Evolutionary conservation across 2,113 vertebrate species (phyloP).

Genomic region (Ranitomeya variabilis): DNA sequence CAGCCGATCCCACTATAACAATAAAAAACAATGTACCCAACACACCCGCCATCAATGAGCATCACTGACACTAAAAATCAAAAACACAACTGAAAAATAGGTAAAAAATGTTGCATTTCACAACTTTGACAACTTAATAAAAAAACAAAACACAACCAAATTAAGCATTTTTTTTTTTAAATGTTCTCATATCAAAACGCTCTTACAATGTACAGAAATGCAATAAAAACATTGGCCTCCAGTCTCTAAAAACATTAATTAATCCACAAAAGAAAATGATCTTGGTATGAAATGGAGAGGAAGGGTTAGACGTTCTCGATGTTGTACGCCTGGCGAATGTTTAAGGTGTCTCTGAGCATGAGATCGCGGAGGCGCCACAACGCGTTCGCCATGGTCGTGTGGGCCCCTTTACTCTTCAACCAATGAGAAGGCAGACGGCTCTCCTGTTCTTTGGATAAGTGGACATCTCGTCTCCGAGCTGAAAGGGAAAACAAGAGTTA

Average conservation of each 20-base stretch:
- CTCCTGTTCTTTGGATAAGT: constrained; percentile 95
- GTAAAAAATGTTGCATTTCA: constrained; percentile 80
- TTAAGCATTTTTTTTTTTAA: constrained; percentile 80
- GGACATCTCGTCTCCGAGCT: constrained; percentile 91
- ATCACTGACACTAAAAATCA: constrained; percentile 70
- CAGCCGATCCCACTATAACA: constrained; percentile 1
- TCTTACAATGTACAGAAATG: constrained; percentile 82
- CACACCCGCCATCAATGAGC: not conserved
- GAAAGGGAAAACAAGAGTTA: constrained; percentile 52
- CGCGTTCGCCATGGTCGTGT: constrained; percentile 96
- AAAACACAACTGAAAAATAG: constrained; percentile 75
- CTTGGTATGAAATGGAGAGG: constrained; percentile 66
- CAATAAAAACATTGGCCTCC: constrained; percentile 77
- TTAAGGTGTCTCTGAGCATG: constrained; percentile 95
- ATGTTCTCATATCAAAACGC: constrained; percentile 85
- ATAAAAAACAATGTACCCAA: not conserved
- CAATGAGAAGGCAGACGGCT: constrained; percentile 94
- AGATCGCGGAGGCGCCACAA: constrained; percentile 95
- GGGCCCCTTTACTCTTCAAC: constrained; percentile 97
- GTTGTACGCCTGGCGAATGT: constrained; percentile 91
- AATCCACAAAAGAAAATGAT: constrained; percentile 66
- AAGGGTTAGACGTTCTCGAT: constrained; percentile 79
- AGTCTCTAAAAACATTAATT: constrained; percentile 74
- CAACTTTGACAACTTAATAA: constrained; percentile 82
- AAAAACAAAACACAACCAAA: constrained; percentile 79